These are phyloP conservation scores for Candidula unifasciata DNA, from an alignment of 2,888 invertebrate genomes.

Conservation along the genomic window DNA sequence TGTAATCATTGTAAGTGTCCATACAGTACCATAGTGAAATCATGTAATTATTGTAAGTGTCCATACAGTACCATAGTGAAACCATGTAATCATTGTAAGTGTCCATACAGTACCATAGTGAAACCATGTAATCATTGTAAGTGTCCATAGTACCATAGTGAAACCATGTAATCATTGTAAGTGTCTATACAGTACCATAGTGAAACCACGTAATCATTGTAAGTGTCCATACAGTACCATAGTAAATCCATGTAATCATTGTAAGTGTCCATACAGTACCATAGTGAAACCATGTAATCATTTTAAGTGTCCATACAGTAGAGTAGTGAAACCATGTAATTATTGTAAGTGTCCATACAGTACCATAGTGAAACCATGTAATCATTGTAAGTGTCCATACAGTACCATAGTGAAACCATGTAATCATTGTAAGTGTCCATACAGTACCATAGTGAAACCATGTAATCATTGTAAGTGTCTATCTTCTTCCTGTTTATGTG, in stretches of 20 bases:
- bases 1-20: conserved; percentile 41
- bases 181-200: conserved; percentile 56
- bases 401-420: conserved; percentile 52
- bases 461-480: conserved; percentile 32
- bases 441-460: conserved; percentile 55
- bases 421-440: conserved; percentile 49
- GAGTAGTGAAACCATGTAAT: conserved; percentile 42
- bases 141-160: conserved; percentile 48
- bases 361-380: conserved; percentile 45
- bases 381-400: conserved; percentile 53
- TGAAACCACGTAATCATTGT: conserved; percentile 29
- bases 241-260: conserved; percentile 31
- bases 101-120: conserved; percentile 57
- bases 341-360: conserved; percentile 56
- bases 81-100: conserved; percentile 32
- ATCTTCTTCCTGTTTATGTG: not conserved
- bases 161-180: conserved; percentile 34
- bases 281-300: conserved; percentile 39
- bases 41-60: conserved; percentile 31
- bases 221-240: conserved; percentile 57
- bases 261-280: conserved; percentile 56
- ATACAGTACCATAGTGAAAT: conserved; percentile 56
- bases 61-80: conserved; percentile 57
- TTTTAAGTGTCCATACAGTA: conserved; percentile 56
- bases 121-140: conserved; percentile 34